Evolutionary conservation across 1,140 invertebrate genomes (phyloP).

Genomic region (Panagrolaimus sp.): DNA sequence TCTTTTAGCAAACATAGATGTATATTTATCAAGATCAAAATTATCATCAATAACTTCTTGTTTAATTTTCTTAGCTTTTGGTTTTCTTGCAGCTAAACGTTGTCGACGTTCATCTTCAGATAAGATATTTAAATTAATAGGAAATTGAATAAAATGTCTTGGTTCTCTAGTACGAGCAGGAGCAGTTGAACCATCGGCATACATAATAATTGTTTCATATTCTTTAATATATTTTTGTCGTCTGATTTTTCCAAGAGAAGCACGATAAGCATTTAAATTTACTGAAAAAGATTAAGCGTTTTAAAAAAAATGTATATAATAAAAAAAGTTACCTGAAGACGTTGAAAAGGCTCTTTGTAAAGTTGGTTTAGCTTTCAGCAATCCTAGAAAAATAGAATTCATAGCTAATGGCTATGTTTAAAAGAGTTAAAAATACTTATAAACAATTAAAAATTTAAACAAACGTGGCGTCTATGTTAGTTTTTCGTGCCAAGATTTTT

Average conservation of each 20-base stretch:
- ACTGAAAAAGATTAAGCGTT: not conserved
- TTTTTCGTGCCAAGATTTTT: no score
- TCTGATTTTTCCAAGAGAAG: conserved; percentile 31
- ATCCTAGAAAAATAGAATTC: no score
- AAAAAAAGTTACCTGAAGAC: no score
- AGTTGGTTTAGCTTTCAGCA: no score
- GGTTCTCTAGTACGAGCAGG: conserved; percentile 43
- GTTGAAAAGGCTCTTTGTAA: no score
- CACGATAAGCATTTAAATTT: conserved; percentile 36
- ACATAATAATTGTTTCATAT: conserved; percentile 37
- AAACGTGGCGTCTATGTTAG: no score
- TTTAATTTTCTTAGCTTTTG: conserved; percentile 31
- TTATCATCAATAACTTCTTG: conserved; percentile 47
- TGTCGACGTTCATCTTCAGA: conserved; percentile 45
- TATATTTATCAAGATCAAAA: conserved; percentile 38
- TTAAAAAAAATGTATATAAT: no score
- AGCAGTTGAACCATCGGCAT: conserved; percentile 46
- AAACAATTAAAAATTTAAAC: no score
- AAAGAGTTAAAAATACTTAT: no score
- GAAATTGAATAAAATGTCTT: conserved; percentile 42
- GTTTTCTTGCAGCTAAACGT: conserved; percentile 48
- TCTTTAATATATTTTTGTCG: conserved; percentile 30
- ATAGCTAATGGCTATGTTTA: no score
- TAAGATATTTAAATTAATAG: conserved; percentile 42
- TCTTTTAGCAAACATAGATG: conserved; percentile 34